Evolutionary conservation across 1,140 invertebrate genomes (phyloP).

Genomic region (Brachionus sp.): DNA sequence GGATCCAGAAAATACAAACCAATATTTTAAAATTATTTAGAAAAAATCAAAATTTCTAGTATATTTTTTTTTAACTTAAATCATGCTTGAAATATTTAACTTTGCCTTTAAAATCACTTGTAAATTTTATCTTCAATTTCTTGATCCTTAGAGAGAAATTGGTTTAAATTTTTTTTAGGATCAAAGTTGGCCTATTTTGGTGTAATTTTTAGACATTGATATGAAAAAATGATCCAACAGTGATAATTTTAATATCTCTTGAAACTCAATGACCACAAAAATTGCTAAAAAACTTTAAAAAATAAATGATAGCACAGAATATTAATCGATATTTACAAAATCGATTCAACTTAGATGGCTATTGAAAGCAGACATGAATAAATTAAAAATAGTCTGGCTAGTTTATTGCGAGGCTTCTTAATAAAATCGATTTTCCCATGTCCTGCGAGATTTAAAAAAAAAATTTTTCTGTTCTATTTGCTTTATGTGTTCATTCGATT

Average conservation of each 20-base stretch:
- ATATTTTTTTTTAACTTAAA: too few relatives aligned
- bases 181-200: too few relatives aligned
- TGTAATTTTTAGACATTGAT: background rate
- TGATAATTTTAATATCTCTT: background rate
- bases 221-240: background rate
- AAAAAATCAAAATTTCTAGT: too few relatives aligned
- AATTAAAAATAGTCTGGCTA: constrained; percentile 18
- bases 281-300: background rate
- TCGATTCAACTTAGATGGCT: background rate
- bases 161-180: too few relatives aligned
- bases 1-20: too few relatives aligned
- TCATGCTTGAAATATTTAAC: too few relatives aligned
- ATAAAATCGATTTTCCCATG: constrained; percentile 9
- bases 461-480: background rate
- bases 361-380: constrained; percentile 40
- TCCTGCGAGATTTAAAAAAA: background rate
- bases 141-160: too few relatives aligned
- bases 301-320: background rate
- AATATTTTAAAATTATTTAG: too few relatives aligned
- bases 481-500: background rate
- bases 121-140: too few relatives aligned
- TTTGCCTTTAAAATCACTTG: too few relatives aligned
- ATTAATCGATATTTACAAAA: background rate
- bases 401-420: background rate
- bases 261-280: background rate